phyloP scores from a whole-genome alignment of 2,113 vertebrate genomes.

The Spilogale gracilis region DNA sequence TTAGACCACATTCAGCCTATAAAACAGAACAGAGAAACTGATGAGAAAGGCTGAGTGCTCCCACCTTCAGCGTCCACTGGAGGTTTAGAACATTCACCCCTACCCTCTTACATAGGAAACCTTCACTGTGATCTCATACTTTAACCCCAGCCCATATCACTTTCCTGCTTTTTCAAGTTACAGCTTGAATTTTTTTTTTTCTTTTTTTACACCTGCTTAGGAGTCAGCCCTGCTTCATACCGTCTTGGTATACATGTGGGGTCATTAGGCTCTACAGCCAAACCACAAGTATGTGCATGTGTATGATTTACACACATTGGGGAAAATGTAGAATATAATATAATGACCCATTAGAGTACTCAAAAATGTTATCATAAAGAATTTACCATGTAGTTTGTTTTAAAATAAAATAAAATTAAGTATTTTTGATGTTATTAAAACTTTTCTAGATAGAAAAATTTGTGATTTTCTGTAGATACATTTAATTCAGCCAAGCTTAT shows the following conservation, averaged over 20 bases:
- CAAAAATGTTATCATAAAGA: neutral
- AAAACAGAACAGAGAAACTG: neutral
- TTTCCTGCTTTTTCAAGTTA: neutral
- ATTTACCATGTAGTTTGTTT: neutral
- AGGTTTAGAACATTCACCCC: too few species aligned
- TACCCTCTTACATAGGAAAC: accelerated
- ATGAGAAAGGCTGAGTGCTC: neutral
- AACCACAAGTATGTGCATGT: neutral
- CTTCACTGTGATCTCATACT: neutral
- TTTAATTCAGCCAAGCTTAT: neutral
- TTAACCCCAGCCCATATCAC: neutral
- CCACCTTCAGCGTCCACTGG: accelerated
- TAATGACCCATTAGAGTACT: neutral
- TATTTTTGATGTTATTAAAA: neutral
- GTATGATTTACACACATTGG: neutral
- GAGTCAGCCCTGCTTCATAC: neutral
- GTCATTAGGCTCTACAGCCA: neutral
- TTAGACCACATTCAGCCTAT: neutral
- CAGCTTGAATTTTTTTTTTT: too few species aligned
- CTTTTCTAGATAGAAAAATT: neutral
- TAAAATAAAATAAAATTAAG: neutral
- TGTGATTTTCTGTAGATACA: neutral
- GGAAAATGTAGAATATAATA: neutral
- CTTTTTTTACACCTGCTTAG: neutral
- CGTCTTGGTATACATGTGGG: neutral